Evolutionary conservation across 2,888 invertebrate genomes (phyloP).

Genomic region (Euphydryas editha): DNA sequence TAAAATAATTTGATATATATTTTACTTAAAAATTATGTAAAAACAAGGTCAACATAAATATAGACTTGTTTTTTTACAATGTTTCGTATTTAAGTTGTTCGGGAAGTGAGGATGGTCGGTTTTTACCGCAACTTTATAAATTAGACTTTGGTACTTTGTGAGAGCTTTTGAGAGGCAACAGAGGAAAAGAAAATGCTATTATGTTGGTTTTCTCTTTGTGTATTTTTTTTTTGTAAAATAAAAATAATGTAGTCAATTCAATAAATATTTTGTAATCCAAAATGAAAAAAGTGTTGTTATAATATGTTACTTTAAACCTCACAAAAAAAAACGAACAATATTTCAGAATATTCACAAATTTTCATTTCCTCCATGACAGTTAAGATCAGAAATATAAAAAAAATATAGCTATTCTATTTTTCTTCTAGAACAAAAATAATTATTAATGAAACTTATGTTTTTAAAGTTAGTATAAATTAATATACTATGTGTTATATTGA

Average conservation of each 20-base stretch:
- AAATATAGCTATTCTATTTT: too few species aligned
- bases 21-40: conserved; percentile 12
- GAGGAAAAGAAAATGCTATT: conserved; percentile 39
- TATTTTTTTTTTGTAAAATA: conserved; percentile 25
- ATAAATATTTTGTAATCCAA: background rate
- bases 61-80: conserved; percentile 31
- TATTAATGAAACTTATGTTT: too few species aligned
- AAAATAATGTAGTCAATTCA: background rate
- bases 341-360: too few species aligned
- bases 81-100: conserved; percentile 35
- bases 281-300: background rate
- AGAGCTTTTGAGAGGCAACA: conserved; percentile 38
- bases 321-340: too few species aligned
- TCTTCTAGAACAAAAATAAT: too few species aligned
- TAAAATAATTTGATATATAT: background rate
- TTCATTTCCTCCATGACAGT: too few species aligned
- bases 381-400: too few species aligned
- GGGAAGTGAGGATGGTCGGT: conserved; percentile 25
- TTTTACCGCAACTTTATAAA: conserved; percentile 41
- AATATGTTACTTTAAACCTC: too few species aligned
- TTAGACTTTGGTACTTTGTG: conserved; percentile 40
- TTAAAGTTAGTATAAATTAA: too few species aligned
- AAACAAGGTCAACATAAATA: conserved; percentile 24
- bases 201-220: conserved; percentile 32
- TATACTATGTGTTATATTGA: too few species aligned